Evolutionary conservation across 2,113 vertebrate genomes (phyloP).

Genomic region (Peromyscus polionotus): DNA sequence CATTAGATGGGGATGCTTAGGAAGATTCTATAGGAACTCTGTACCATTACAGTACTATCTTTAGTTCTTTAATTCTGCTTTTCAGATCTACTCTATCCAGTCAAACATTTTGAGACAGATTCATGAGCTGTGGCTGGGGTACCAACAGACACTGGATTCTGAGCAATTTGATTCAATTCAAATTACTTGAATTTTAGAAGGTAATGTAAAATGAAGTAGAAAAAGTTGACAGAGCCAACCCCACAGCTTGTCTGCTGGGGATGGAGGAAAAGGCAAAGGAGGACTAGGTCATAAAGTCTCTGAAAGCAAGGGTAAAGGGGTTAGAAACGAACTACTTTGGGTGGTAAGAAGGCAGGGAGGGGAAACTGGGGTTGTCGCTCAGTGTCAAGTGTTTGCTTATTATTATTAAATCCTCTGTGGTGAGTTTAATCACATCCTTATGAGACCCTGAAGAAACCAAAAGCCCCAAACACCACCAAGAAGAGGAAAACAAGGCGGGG

Average conservation of each 20-base stretch:
- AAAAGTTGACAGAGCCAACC: neutral
- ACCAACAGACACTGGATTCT: neutral
- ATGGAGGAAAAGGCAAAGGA: neutral
- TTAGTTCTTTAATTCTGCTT: neutral
- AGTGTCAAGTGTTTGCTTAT: neutral
- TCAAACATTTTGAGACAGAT: neutral
- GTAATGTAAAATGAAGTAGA: neutral
- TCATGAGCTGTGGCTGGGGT: neutral
- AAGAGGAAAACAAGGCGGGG: neutral
- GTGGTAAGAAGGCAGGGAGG: neutral
- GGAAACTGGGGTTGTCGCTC: neutral
- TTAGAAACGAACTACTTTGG: neutral
- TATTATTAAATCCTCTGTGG: neutral
- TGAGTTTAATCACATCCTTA: neutral
- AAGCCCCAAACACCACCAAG: neutral
- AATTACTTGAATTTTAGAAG: slow-evolving; percentile 5
- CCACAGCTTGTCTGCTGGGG: neutral
- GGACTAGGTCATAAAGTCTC: neutral
- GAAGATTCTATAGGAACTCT: neutral
- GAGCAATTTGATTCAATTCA: too few relatives aligned
- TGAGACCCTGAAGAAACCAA: neutral
- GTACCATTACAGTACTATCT: neutral
- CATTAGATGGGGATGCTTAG: neutral
- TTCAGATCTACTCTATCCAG: neutral
- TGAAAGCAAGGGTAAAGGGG: neutral